Evolutionary conservation across 2,888 invertebrate genomes (phyloP), one percentile per base, ranked within the genome.

Genomic region (Caradrina kadenii): DNA sequence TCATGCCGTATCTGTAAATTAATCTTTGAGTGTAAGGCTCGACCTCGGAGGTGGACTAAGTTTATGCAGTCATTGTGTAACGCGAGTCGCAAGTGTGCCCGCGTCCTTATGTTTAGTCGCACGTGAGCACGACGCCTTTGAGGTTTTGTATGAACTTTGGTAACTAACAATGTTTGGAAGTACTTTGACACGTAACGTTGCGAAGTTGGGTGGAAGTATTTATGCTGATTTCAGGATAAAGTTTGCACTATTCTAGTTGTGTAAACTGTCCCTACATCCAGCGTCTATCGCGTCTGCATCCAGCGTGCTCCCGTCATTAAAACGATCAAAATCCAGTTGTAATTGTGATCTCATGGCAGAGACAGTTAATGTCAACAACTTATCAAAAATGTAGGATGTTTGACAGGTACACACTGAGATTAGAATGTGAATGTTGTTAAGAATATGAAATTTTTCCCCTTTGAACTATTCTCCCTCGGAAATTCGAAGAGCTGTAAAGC

Each of bases 11-110:
- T 75, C 80, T 80, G 75, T 35, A n/a, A n/a, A 63, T 54, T 73
- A 72, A 70, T 83, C 82, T 76, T 49, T 72, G 71, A 4, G n/a
- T 39, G 19, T 35, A 60, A 64, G 19, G 19, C 48, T 53, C 73
- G 80, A 79, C 83, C 83, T 85, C 83, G 80, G 13, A 31, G 21
- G 39, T 49, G 70, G 76, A 77, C 75, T 77, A 80, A 83, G 67
- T 72, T 75, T 76, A 74, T 72, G 73, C 71, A 79, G 62, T 66
- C 76, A 69, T 85, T 86, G 79, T 79, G 83, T 80, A 84, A 85
- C 52, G 50, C 21, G 63, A 72, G 60, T 60, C 60, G 69, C 63
- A 21, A 66, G 75, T 74, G 76, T 68, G 69, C 1, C 52, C 64
- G 54, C 52, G 67, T 60, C 79, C 58, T 77, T 76, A 76, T 76